These are phyloP conservation scores for Cheirogaleus major DNA, from an alignment of 2,797 vertebrate genomes.

Conservation along the genomic window DNA sequence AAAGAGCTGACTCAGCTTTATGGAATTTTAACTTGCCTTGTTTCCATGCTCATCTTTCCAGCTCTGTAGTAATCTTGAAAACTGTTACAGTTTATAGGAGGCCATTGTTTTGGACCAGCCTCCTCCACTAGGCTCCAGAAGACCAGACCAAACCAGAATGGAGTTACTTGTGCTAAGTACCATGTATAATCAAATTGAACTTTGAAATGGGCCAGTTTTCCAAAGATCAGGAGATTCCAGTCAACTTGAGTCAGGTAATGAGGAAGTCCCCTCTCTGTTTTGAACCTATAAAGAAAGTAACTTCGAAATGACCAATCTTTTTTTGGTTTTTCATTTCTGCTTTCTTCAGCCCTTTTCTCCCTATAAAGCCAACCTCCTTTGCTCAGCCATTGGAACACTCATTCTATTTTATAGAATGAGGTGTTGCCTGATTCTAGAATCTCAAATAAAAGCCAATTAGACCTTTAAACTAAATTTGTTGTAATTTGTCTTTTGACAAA, in stretches of 20 bases:
- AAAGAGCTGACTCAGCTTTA: not conserved
- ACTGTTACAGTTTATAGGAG: not conserved
- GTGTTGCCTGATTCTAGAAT: not conserved
- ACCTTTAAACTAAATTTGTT: not conserved
- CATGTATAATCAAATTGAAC: not conserved
- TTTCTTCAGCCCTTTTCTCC: not conserved
- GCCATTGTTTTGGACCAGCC: not conserved
- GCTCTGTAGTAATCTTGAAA: not conserved
- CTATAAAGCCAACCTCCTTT: not conserved
- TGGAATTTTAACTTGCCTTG: not conserved
- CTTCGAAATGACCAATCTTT: not conserved
- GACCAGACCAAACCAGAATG: not conserved
- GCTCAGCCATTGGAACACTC: not conserved
- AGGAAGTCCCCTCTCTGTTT: not conserved
- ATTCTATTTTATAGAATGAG: not conserved
- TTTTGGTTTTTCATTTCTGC: not conserved
- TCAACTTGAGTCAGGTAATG: not conserved
- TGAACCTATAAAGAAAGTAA: not conserved
- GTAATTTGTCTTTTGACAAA: not conserved
- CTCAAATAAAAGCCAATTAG: not conserved
- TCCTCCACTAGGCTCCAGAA: not conserved
- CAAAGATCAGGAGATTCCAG: not conserved
- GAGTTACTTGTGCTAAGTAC: not conserved
- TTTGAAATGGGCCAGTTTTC: not conserved
- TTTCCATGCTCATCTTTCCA: not conserved